phyloP scores from a whole-genome alignment of 2,888 invertebrate genomes.

The Lycocerus yunnanus region DNA sequence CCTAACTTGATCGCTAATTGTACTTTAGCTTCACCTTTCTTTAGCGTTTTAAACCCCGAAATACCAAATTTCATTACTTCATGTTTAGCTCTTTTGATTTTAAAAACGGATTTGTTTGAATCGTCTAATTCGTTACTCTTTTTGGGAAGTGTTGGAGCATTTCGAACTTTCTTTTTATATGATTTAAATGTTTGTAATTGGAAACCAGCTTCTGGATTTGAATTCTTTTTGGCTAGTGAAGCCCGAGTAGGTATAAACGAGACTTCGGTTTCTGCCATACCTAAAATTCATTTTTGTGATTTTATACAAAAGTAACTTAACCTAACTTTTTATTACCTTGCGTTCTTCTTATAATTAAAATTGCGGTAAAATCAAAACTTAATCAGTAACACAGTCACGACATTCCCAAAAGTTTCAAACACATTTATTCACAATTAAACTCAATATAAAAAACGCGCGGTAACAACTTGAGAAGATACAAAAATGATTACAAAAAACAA shows the following conservation, averaged over 20 bases:
- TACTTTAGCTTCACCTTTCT: conserved; percentile 79
- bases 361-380: not conserved
- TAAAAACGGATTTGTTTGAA: conserved; percentile 57
- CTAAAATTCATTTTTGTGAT: not conserved
- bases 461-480: too few relatives aligned
- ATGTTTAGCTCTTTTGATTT: conserved; percentile 76
- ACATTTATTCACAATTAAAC: too few relatives aligned
- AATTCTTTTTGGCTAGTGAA: conserved; percentile 57
- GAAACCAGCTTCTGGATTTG: conserved; percentile 52
- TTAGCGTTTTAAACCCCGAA: conserved; percentile 70
- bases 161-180: conserved; percentile 58
- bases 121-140: conserved; percentile 30
- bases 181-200: conserved; percentile 59
- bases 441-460: too few relatives aligned
- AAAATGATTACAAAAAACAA: too few relatives aligned
- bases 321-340: not conserved
- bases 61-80: conserved; percentile 87
- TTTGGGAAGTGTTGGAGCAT: conserved; percentile 24
- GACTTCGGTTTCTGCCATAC: conserved; percentile 5
- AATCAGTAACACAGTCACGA: not conserved
- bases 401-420: not conserved
- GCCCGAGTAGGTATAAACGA: conserved; percentile 58
- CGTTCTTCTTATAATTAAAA: not conserved
- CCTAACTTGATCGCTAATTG: conserved; percentile 79
- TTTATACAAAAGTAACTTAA: not conserved